phyloP scores from a whole-genome alignment of 2,113 vertebrate species.

The Sylvia atricapilla region DNA sequence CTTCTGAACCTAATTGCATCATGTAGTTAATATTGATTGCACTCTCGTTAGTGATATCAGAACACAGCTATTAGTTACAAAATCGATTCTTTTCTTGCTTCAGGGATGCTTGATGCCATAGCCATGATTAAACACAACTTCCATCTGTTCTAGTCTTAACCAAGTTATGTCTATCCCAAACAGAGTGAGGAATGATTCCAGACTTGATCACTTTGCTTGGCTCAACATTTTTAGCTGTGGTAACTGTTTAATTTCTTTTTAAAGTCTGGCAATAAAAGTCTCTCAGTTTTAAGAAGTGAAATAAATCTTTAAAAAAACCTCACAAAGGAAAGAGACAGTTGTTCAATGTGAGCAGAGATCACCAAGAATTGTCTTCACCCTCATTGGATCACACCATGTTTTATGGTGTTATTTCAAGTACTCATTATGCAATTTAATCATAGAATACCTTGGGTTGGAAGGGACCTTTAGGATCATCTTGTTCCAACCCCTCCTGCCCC shows the following conservation, averaged over 20 bases:
- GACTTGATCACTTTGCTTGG: neutral
- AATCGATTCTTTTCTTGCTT: neutral
- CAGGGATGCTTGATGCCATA: neutral
- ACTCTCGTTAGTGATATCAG: neutral
- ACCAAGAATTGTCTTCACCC: neutral
- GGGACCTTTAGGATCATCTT: neutral
- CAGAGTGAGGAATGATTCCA: neutral
- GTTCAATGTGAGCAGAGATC: neutral
- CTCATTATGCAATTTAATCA: neutral
- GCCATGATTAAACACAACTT: neutral
- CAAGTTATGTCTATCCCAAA: neutral
- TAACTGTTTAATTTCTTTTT: neutral
- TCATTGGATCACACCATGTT: neutral
- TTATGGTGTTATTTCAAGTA: neutral
- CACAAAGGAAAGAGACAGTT: neutral
- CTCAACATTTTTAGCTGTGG: neutral
- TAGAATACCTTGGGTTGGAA: neutral
- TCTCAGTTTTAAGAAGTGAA: neutral
- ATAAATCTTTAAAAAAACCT: neutral
- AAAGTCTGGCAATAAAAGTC: neutral
- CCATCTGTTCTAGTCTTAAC: neutral
- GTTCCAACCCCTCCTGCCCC: rapidly evolving
- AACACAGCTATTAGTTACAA: neutral
- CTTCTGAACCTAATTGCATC: neutral
- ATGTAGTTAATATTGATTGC: neutral